Evolutionary conservation across 2,113 vertebrate genomes (phyloP), one percentile per base, ranked within the genome.

Genomic region (Cardinalis cardinalis): DNA sequence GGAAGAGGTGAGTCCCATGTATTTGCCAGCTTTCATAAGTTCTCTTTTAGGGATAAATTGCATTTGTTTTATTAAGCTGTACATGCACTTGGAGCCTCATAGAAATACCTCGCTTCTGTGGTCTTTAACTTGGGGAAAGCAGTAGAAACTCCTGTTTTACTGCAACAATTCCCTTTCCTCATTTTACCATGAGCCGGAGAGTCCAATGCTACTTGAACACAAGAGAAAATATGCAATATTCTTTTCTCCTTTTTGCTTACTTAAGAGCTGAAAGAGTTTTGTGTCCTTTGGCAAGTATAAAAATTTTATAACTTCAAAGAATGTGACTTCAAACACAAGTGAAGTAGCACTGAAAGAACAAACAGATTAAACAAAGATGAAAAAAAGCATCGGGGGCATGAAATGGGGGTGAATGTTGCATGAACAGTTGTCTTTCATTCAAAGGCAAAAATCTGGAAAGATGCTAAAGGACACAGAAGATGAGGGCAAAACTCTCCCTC

Each of bases 271-370:
- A 92, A 76, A 84, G 71, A 93, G 87, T 80, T 88, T 87, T 95
- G 70, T 78, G 90, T 96, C 88, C 89, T 92, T 93, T 92, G 91
- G 84, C 93, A 97, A 95, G 91, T 88, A 94, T 46, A 88, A 95
- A 96, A 96, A 95, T 86, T 92, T 92, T 95, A 63, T 70, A 90
- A 96, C 95, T 97, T 97, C 96, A 97, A 97, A 96, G 94, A 90
- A 71, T 78, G 53, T 87, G 69, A 97, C 95, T 96, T 97, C 96
- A 96, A 96, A 97, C 87, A 88, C 84, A 87, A 95, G 40, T 82
- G 63, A 74, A 93, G 73, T 90, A 93, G 81, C 90, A 85, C 63
- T 55, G 76, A 93, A 94, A 97, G 96, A 93, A 93, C 76, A 92
- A 92, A 92, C 78, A 89, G 89, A 95, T 94, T 84, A 69, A 96